phyloP scores from a whole-genome alignment of 2,797 vertebrate species.

The Odontamblyopus lacepedii region DNA sequence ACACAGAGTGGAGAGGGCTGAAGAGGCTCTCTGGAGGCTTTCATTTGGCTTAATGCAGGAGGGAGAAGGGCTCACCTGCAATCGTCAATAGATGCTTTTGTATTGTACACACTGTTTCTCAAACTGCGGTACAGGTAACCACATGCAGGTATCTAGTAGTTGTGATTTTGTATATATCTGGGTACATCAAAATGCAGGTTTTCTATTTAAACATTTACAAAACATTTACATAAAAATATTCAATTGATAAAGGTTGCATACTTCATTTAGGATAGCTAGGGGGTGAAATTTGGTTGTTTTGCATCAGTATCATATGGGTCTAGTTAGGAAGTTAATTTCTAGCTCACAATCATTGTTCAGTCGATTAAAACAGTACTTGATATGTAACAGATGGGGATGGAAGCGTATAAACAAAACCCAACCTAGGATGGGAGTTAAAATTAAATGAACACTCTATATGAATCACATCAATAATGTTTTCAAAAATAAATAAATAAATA shows the following conservation, averaged over 20 bases:
- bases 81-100: constrained; percentile 11
- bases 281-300: not conserved
- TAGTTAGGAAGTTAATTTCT: too few species aligned
- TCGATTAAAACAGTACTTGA: too few species aligned
- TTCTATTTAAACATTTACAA: not conserved
- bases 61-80: constrained; percentile 23
- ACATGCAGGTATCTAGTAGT: not conserved
- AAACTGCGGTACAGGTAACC: not conserved
- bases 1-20: constrained; percentile 20
- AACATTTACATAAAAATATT: too few species aligned
- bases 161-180: not conserved
- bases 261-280: not conserved
- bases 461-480: too few species aligned
- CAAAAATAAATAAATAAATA: too few species aligned
- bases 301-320: too few species aligned
- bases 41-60: constrained; percentile 25
- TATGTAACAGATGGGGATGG: too few species aligned
- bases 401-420: too few species aligned
- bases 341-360: too few species aligned
- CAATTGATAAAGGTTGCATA: not conserved
- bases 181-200: not conserved
- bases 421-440: too few species aligned
- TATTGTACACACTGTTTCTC: constrained; percentile 5
- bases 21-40: constrained; percentile 24
- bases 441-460: too few species aligned